A percentile compares a stretch with the other conserved stretches of the same genome.
phyloP scores from a whole-genome alignment of 2,113 vertebrate genomes.

The Regulus satrapa region DNA sequence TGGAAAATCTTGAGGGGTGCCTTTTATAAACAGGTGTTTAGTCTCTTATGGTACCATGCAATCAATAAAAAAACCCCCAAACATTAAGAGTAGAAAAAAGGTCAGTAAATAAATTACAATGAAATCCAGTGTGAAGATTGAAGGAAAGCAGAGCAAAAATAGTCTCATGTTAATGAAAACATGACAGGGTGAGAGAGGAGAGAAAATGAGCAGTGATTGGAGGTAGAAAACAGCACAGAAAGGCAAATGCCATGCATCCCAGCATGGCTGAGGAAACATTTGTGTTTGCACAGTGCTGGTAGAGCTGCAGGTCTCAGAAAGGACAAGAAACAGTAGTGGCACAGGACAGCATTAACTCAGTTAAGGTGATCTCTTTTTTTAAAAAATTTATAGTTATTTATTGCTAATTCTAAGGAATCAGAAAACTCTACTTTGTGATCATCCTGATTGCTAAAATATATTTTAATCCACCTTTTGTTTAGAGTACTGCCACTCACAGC shows the following conservation, averaged over 20 bases:
- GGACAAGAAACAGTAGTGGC: not conserved
- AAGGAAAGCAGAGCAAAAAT: not conserved
- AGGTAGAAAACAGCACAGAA: not conserved
- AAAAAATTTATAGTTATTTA: not conserved
- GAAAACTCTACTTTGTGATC: not conserved
- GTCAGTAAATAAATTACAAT: not conserved
- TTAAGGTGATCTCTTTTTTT: not conserved
- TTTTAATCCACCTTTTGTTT: not conserved
- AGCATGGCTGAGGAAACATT: not conserved
- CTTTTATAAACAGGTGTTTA: not conserved
- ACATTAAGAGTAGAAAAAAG: not conserved
- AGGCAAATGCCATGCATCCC: accelerated
- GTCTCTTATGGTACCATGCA: not conserved
- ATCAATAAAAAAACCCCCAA: not conserved
- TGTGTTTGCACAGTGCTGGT: not conserved
- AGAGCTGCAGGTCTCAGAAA: not conserved
- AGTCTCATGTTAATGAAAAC: not conserved
- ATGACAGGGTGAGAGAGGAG: not conserved
- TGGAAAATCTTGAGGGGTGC: not conserved
- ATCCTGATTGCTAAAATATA: not conserved
- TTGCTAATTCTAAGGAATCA: not conserved
- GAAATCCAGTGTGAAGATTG: not conserved
- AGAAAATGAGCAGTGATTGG: not conserved
- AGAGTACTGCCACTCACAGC: not conserved
- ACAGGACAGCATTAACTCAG: not conserved